Conservation (phyloP, 2,113 vertebrate genomes). For the Barbus barbus region DNA sequence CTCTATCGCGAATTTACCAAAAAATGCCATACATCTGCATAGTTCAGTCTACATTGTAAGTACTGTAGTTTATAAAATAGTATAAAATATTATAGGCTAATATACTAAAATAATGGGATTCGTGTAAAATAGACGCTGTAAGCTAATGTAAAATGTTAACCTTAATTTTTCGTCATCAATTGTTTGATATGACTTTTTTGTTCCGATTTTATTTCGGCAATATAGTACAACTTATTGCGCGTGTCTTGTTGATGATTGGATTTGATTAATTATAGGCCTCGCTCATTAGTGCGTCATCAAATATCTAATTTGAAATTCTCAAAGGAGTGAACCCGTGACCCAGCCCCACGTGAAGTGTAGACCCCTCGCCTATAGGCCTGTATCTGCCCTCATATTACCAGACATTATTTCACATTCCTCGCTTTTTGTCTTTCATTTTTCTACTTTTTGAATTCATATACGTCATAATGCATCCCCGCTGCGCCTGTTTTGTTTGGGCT, state of each 20-base stretch:
- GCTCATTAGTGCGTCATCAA: conserved; percentile 44
- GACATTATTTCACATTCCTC: background rate
- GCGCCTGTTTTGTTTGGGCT: conserved; percentile 73
- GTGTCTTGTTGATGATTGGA: background rate
- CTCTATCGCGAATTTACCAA: background rate
- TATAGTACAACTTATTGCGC: too few species aligned
- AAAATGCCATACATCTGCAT: background rate
- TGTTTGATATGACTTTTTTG: too few species aligned
- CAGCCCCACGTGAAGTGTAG: conserved; percentile 29
- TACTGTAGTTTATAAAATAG: background rate
- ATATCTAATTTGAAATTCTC: conserved; percentile 39
- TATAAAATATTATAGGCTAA: background rate
- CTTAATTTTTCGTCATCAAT: background rate
- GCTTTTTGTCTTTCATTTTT: background rate
- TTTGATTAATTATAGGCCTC: conserved; percentile 35
- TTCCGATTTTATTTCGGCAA: background rate
- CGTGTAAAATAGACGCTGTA: background rate
- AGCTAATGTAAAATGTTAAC: background rate
- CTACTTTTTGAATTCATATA: conserved; percentile 18
- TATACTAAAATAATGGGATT: background rate
- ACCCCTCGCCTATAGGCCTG: background rate
- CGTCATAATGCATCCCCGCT: conserved; percentile 58
- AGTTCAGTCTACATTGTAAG: too few species aligned
- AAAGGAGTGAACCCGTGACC: conserved; percentile 34
- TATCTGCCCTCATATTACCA: background rate